A percentile compares a stretch with the other conserved stretches of the same genome.
phyloP scores from a whole-genome alignment of 2,113 vertebrate genomes.

The Eurystomus gularis region DNA sequence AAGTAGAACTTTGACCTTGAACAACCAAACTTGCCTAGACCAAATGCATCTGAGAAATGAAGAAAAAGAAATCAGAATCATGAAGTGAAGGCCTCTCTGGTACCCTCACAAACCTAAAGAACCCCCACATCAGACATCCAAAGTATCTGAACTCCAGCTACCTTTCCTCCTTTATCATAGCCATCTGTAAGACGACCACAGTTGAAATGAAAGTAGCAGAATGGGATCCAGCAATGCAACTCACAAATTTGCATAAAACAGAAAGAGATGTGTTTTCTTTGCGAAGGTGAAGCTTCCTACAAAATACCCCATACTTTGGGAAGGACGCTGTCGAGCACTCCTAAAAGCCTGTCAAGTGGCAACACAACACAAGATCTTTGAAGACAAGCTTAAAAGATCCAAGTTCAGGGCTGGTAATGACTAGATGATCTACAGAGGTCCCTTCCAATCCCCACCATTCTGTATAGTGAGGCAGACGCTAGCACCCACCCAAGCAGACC shows the following conservation, averaged over 20 bases:
- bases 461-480: background rate
- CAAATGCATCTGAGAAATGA: background rate
- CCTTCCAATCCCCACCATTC: background rate
- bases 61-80: background rate
- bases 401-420: background rate
- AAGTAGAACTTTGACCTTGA: background rate
- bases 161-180: background rate
- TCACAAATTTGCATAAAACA: background rate
- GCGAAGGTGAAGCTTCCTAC: background rate
- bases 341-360: background rate
- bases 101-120: background rate
- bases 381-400: background rate
- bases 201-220: background rate
- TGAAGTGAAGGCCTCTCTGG: background rate
- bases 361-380: background rate
- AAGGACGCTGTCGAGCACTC: background rate
- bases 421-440: background rate
- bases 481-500: background rate
- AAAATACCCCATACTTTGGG: background rate
- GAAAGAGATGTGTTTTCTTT: background rate
- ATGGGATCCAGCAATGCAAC: background rate
- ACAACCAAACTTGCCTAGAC: background rate
- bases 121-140: background rate
- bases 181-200: no score
- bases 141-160: background rate